These are phyloP conservation scores for Cheirogaleus medius DNA, from an alignment of 2,113 vertebrate species.

Conservation along the genomic window DNA sequence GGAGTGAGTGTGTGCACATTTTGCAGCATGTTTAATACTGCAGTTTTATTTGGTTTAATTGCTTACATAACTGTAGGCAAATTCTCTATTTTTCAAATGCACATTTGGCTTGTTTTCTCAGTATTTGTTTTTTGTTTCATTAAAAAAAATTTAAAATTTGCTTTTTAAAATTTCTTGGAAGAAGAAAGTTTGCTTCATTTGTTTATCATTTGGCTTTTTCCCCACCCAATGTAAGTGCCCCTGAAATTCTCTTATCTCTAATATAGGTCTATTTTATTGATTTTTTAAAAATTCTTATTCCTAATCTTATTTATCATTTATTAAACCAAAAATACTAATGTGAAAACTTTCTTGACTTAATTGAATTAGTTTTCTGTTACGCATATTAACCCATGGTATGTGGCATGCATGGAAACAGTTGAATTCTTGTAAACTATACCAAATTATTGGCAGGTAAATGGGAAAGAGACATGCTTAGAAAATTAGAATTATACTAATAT, in stretches of 20 bases:
- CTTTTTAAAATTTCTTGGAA: conserved; percentile 35
- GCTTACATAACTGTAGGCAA: conserved; percentile 32
- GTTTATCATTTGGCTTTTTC: background rate
- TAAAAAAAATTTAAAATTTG: conserved; percentile 8
- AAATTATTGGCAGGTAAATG: background rate
- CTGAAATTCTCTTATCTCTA: conserved; percentile 14
- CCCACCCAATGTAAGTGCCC: background rate
- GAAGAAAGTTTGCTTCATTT: conserved; percentile 46
- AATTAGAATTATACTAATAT: background rate
- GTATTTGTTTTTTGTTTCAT: conserved; percentile 39
- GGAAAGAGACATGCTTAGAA: background rate
- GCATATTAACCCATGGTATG: background rate
- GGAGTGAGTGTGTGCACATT: background rate
- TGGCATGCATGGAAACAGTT: background rate
- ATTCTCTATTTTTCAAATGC: background rate
- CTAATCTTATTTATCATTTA: conserved; percentile 15
- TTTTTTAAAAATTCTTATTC: conserved; percentile 18
- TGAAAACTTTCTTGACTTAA: conserved; percentile 25
- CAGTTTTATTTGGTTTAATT: conserved; percentile 33
- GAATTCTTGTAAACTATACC: background rate
- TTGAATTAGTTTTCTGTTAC: background rate
- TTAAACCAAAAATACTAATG: background rate
- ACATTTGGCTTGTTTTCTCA: conserved; percentile 9
- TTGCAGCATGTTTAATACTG: background rate
- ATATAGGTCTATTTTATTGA: background rate